Evolutionary conservation across 2,113 vertebrate genomes (phyloP).

Genomic region (Felis catus): DNA sequence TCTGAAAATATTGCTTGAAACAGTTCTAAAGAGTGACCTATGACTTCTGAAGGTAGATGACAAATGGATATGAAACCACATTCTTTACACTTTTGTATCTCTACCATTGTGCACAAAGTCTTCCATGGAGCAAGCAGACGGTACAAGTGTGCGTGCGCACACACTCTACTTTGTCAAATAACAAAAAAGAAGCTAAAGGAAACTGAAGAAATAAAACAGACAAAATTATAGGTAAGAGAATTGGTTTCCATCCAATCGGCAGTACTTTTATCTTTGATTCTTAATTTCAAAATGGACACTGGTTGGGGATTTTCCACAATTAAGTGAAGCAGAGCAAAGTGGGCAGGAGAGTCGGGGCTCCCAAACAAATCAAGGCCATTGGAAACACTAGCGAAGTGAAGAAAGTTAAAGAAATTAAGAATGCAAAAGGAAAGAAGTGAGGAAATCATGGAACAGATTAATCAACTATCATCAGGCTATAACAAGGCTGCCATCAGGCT

Average conservation of each 20-base stretch:
- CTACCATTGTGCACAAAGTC: not conserved
- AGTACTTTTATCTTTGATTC: not conserved
- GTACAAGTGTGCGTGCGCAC: accelerated
- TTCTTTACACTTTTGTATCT: not conserved
- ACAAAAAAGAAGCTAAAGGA: not conserved
- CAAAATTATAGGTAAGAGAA: not conserved
- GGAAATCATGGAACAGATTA: not conserved
- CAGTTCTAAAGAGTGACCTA: not conserved
- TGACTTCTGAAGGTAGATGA: not conserved
- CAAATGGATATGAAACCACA: not conserved
- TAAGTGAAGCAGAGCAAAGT: not conserved
- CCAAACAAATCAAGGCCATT: not conserved
- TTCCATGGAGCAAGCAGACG: not conserved
- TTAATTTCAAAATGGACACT: not conserved
- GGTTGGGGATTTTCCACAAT: not conserved
- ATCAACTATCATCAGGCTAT: not conserved
- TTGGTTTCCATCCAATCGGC: not conserved
- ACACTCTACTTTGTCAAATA: not conserved
- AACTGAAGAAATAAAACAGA: not conserved
- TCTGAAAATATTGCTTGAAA: not conserved
- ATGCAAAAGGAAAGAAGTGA: not conserved
- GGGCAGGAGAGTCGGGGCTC: not conserved
- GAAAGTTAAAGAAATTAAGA: constrained; percentile 44
- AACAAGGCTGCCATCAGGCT: not conserved
- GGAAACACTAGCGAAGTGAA: not conserved